Base-by-base conservation (phyloP, 2,797 vertebrate species). In the Erethizon dorsatum region DNA sequence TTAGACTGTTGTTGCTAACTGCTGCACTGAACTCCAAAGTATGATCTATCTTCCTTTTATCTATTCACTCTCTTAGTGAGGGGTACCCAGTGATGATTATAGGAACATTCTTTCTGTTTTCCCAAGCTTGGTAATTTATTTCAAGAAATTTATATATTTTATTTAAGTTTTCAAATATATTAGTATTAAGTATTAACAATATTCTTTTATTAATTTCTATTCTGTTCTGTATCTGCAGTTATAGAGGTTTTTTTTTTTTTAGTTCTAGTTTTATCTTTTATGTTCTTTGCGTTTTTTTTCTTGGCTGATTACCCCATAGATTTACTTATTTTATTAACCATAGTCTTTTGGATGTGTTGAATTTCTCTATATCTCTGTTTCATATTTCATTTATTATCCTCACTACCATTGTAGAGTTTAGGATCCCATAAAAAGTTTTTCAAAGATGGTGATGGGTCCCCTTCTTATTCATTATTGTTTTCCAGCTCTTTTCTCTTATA, bases 191-290 rank as follows among this genome's bases (percentile, higher is more conserved):
- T 88, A 90, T 94, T 96, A 94, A 73, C 2, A n/a, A 45, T 82
- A 88, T 63, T 95, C 18, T 95, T 85, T 88, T 90, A 94, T 89
- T 97, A 92, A 80, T 91, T 83, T 94, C 57, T 88, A 92, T 90
- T 93, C 67, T 92, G 41, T 11, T 56, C 50, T 78, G 28, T 78
- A 79, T 88, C 82, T 80, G 33, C 5, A 71, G 56, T 65, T 82
- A 71, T 37, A 93, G 33, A 93, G 33, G 5, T 63, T 45, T 47
- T 63, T 95, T 94, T 10, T 86, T 83, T 90, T 28, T n/a, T n/a
- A n/a, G n/a, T n/a, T n/a, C n/a, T 41, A 31, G 31, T 6, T 87
- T 18, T 41, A 41, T 57, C 22, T 93, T 26, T 83, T 86, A 2
- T 86, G 14, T 90, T 50, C 47, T 41, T 96, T 28, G 65, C 37